Evolutionary conservation across 1,140 invertebrate species (phyloP), one percentile per base, ranked within the genome.

Genomic region (Helicoverpa armigera): DNA sequence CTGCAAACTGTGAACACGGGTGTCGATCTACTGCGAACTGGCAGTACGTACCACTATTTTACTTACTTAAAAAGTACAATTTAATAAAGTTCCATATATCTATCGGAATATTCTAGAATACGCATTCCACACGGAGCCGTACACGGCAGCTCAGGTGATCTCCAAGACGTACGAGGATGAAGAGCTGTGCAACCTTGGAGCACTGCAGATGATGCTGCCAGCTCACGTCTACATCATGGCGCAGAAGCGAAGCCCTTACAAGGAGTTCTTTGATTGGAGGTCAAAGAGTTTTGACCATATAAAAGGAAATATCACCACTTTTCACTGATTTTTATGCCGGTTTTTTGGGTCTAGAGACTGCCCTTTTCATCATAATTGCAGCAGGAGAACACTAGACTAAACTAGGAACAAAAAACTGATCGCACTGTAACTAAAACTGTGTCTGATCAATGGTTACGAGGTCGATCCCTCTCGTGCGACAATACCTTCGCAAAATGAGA

Each of bases 121-220:
- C 69, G 95, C 95, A 0, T 96, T 95, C 79, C 95, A 96, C 82
- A 95, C 94, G 0, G 95, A 95, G 75, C 90, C 92, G 4, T 94
- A 95, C 76, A 95, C 92, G 3, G 95, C 95, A 1, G 94, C 93
- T 65, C 90, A 94, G n/a, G 85, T 91, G 2, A 95, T 96, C 74
- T 91, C 91, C 1, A 87, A 89, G 23, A 94, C 89, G 1, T 95
- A 95, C 65, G 87, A 90, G 12, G 92, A 95, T 14, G 86, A 88
- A 5, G 91, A 95, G 61, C 87, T 95, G 18, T 96, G 95, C 65
- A 91, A 94, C 72, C 85, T 96, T 48, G 92, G 94, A 11, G 88
- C 92, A 1, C 86, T 95, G 69, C 89, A 91, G 23, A 92, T 95
- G 87, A 94, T 96, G 89, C 80, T 89, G 18, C 89, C 89, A 4